Base-by-base conservation (phyloP, 2,113 vertebrate species). In the Xyliphius kryptos region DNA sequence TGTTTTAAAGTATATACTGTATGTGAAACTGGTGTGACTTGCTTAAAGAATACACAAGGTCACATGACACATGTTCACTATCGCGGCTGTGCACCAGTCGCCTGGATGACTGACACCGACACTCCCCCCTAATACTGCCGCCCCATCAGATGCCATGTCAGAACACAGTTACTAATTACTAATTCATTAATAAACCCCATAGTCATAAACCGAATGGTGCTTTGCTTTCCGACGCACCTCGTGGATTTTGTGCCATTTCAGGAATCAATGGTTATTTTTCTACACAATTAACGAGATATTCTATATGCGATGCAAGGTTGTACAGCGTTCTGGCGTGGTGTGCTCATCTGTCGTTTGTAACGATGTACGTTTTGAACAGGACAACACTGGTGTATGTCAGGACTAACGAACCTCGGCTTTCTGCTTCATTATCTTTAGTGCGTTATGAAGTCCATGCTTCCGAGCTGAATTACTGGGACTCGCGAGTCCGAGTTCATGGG, bases 221-320 rank as follows among this genome's bases (percentile, higher is more conserved):
- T 38, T 38, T 38, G 5, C 5, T 38, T 38, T 38, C 10, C 10
- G 40, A 14, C 40, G 10, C 13, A 3, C 13, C 10, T 41, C 13
- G 40, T 41, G 46, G 14, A 17, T 47, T 59, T 3, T 38, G 41
- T 58, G 77, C 82, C 74, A 81, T 81, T 80, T 85, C 78, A 80
- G 82, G 80, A 87, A 77, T 77, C 82, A 79, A 40, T 80, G 82
- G 80, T 81, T 87, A 85, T 86, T 85, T 85, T 85, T 86, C 82
- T 87, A 85, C 78, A 86, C n/a, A 82, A 76, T 84, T 81, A 84
- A 83, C 84, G 79, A 82, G 80, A 86, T 79, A 85, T 86, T 84
- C 83, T 86, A 85, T 85, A 85, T 81, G 80, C 82, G 80, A 77
- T 80, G 80, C 81, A 80, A 82, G 76, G 81, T 80, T 86, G 83